A percentile compares a stretch with the other conserved stretches of the same genome.
Conservation (phyloP, 2,797 vertebrate genomes). For the Nothura maculosa region DNA sequence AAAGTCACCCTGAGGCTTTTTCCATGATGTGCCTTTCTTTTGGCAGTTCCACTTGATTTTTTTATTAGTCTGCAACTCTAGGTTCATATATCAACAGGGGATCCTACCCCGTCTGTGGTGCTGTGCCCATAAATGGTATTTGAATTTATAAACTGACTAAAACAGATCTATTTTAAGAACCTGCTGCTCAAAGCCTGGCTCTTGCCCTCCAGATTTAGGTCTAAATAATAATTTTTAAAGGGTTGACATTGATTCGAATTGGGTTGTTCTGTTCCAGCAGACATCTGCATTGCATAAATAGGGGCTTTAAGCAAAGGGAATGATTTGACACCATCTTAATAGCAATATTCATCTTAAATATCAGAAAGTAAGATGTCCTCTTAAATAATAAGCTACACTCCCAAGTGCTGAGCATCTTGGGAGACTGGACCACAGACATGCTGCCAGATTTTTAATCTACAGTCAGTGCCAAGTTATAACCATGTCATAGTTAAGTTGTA, state of each 20-base stretch:
- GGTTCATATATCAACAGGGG: slow-evolving; percentile 10
- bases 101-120: background rate
- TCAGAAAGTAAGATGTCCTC: background rate
- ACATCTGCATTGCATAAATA: background rate
- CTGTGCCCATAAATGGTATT: slow-evolving; percentile 59
- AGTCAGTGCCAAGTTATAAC: background rate
- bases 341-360: background rate
- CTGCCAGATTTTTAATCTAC: background rate
- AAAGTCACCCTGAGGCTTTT: background rate
- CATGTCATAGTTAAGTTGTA: background rate
- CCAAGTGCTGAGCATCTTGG: background rate
- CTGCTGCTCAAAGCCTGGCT: slow-evolving; percentile 30
- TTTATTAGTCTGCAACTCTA: background rate
- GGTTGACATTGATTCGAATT: background rate
- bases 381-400: background rate
- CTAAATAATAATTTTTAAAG: slow-evolving; percentile 26
- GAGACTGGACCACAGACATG: background rate
- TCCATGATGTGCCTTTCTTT: slow-evolving; percentile 16
- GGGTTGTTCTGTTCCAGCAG: background rate
- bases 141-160: background rate
- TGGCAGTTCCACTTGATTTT: background rate
- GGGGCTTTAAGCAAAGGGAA: background rate
- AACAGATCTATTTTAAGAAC: slow-evolving; percentile 68
- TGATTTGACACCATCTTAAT: background rate
- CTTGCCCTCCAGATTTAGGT: background rate